phyloP scores from a whole-genome alignment of 1,140 invertebrate genomes.

The Pseudomyrmex flavicornis region DNA sequence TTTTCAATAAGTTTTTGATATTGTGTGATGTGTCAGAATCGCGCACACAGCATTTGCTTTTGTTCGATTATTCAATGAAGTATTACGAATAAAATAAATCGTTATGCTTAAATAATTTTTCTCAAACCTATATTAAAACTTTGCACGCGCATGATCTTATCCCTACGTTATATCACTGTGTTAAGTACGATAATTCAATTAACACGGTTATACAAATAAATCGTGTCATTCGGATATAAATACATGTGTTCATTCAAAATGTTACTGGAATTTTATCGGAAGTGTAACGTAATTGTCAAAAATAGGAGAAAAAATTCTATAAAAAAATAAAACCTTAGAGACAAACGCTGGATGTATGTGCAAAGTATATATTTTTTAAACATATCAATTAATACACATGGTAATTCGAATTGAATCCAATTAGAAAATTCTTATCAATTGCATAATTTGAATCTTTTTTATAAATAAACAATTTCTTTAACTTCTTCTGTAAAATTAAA shows the following conservation, averaged over 20 bases:
- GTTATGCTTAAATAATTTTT: not conserved
- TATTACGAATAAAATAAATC: not conserved
- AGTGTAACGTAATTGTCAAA: not conserved
- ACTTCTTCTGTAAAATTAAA: too few species aligned
- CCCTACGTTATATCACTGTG: not conserved
- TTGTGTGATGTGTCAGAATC: too few species aligned
- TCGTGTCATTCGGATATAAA: conserved; percentile 23
- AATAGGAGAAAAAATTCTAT: not conserved
- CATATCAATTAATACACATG: too few species aligned
- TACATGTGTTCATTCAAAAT: not conserved
- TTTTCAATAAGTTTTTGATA: too few species aligned
- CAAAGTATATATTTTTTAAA: too few species aligned
- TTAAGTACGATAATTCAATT: conserved; percentile 44
- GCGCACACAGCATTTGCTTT: too few species aligned
- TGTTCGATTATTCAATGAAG: not conserved
- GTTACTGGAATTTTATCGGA: not conserved
- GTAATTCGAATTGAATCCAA: too few species aligned
- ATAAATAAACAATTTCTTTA: too few species aligned
- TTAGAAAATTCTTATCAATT: too few species aligned
- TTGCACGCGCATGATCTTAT: not conserved
- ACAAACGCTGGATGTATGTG: too few species aligned
- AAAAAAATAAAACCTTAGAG: not conserved
- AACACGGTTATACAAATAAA: conserved; percentile 24
- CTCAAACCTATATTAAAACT: not conserved
- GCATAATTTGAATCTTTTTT: too few species aligned